Base-by-base conservation (phyloP, 1,140 invertebrate genomes). In the Drosophila navojoa region DNA sequence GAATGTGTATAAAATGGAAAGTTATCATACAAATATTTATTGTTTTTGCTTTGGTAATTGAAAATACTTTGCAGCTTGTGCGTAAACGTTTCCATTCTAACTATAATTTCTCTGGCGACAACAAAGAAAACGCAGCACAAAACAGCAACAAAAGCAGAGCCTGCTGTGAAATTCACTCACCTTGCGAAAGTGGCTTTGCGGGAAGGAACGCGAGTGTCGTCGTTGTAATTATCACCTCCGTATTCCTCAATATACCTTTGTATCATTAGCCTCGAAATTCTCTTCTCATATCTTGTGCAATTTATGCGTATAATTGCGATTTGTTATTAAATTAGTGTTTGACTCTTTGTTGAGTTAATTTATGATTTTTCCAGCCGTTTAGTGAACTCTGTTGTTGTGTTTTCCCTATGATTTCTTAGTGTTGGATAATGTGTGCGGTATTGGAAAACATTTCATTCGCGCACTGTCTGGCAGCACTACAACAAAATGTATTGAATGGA, bases 71-170 rank as follows among this genome's bases (percentile, higher is more conserved):
- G 7, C 32, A 1, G 32, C 11, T 38, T 11, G 13, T 38, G 10
- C 11, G 35, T 35, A 2, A 10, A 7, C 32, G 7, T 35, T 35
- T 9, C 3, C 32, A 35, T 35, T 38, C 35, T 38, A 38, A 3
- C 35, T 3, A 11, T 45, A 16, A 13, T 5, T 16, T 3, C 11
- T 1, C 4, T 27, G 35, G 22, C 27, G 15, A 69, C 32, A 55
- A 72, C 71, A 73, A 73, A 73, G 71, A 73, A 73, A 73, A 57
- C 55, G 57, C 63, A 68, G 38, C 63, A 42, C 49, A 22, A n/a
- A 19, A 40, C n/a, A 58, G 15, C 45, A 71, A 54, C 62, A 70
- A 71, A 61, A 69, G 58, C 49, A 32, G 52, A 58, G 45, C 13
- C 29, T 5, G 27, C 35, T 38, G 11, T 38, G 15, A 47, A 16